Percentiles rank a stretch among this genome's conserved stretches.
phyloP scores from a whole-genome alignment of 64 coral and sea anemone species.

The Montipora cactus region DNA sequence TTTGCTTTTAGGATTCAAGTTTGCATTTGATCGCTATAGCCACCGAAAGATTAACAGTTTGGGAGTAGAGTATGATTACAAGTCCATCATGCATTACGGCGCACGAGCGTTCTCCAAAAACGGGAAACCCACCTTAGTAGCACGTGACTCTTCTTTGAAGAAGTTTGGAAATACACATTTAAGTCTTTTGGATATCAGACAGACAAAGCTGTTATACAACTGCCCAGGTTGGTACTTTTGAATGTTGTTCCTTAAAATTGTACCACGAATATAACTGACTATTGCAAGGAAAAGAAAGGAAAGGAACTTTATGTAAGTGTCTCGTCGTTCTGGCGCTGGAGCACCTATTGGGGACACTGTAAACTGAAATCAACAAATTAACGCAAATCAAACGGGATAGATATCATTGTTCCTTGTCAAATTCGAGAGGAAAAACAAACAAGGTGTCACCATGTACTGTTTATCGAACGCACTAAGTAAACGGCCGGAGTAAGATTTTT shows the following conservation, averaged over 20 bases:
- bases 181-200: constrained; percentile 81
- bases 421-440: too few relatives aligned
- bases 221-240: constrained; percentile 76
- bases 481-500: too few relatives aligned
- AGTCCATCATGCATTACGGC: constrained; percentile 92
- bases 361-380: too few relatives aligned
- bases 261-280: too few relatives aligned
- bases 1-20: constrained; percentile 79
- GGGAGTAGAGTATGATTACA: constrained; percentile 83
- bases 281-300: too few relatives aligned
- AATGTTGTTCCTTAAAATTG: not conserved
- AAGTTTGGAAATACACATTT: constrained; percentile 88
- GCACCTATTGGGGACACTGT: too few relatives aligned
- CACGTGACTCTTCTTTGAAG: constrained; percentile 62
- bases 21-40: constrained; percentile 87
- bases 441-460: too few relatives aligned
- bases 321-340: too few relatives aligned
- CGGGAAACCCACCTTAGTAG: constrained; percentile 70
- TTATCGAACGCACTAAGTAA: too few relatives aligned
- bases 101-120: constrained; percentile 85
- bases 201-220: constrained; percentile 83
- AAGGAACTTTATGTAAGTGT: too few relatives aligned
- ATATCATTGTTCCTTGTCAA: too few relatives aligned
- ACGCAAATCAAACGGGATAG: too few relatives aligned
- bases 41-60: constrained; percentile 86